Evolutionary conservation across 1,140 invertebrate genomes (phyloP), one percentile per base, ranked within the genome.

Genomic region (Eumaeus atala): DNA sequence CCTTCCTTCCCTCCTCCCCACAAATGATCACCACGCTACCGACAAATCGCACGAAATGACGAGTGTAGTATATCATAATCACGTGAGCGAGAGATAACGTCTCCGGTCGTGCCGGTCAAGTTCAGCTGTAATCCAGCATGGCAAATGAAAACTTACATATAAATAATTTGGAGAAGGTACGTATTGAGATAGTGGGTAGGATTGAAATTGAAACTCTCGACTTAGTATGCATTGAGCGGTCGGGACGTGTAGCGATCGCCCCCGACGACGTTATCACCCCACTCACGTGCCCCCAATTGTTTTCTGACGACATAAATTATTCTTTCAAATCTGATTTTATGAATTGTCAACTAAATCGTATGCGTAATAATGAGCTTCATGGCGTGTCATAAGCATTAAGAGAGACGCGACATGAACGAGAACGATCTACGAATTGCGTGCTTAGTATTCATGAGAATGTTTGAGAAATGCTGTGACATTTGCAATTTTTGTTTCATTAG

Each of bases 251-350:
- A 58, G 70, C 77, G 77, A 78, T 78, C 77, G 78, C 67, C 67
- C 66, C 67, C 66, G 63, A 68, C 68, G 67, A 64, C 68, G 63
- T 63, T 68, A 74, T 72, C 79, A 68, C 70, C 67, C 73, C 59
- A 66, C 72, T 76, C 83, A 84, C 83, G 83, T 86, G 70, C 70
- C 64, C 72, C 72, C 83, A 84, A 86, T 86, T 86, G 83, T 86
- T 86, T 86, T 81, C 79, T 84, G 83, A 86, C 79, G 83, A 82
- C 77, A 74, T 74, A 74, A 83, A 84, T 84, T 77, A 84, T 83
- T 84, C 77, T 73, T 80, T 80, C 77, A 80, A 84, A 84, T 82
- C 77, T 72, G 71, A 77, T 81, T 74, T 72, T 64, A 74, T 72
- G 75, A 84, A 81, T 85, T 82, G 74, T 75, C 60, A 61, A 64